Evolutionary conservation across 2,888 invertebrate genomes (phyloP).

Genomic region (Hoplodrina blanda): DNA sequence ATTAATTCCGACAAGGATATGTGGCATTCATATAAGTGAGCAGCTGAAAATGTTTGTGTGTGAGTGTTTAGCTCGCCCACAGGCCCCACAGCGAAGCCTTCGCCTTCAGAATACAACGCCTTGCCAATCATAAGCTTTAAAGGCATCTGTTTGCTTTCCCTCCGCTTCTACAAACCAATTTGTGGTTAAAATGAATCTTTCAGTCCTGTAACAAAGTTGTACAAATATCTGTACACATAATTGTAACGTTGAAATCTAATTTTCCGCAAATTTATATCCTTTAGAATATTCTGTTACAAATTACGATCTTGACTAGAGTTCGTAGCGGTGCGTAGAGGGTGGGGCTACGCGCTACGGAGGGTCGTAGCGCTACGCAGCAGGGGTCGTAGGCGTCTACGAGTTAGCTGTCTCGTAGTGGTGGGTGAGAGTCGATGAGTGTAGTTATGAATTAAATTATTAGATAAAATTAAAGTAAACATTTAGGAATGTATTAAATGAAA

Average conservation of each 20-base stretch:
- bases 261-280: constrained; percentile 56
- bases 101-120: constrained; percentile 28
- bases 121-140: constrained; percentile 48
- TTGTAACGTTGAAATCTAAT: constrained; percentile 56
- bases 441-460: too few species aligned
- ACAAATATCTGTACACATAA: constrained; percentile 53
- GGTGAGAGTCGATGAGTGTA: constrained; percentile 26
- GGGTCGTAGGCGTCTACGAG: constrained; percentile 51
- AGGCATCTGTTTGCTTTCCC: constrained; percentile 27
- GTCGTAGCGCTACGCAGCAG: constrained; percentile 57
- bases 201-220: constrained; percentile 39
- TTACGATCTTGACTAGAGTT: constrained; percentile 54
- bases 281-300: constrained; percentile 55
- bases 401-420: constrained; percentile 32
- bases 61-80: constrained; percentile 19
- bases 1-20: constrained; percentile 15
- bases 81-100: constrained; percentile 27
- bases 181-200: constrained; percentile 46
- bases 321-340: constrained; percentile 58
- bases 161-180: constrained; percentile 45
- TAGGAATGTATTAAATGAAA: too few species aligned
- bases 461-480: too few species aligned
- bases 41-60: constrained; percentile 12
- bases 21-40: constrained; percentile 14
- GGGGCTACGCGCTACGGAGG: constrained; percentile 64